These are phyloP conservation scores for Lytechinus variegatus DNA, from an alignment of 35 echinoderm and acorn worm species.

Conservation along the genomic window DNA sequence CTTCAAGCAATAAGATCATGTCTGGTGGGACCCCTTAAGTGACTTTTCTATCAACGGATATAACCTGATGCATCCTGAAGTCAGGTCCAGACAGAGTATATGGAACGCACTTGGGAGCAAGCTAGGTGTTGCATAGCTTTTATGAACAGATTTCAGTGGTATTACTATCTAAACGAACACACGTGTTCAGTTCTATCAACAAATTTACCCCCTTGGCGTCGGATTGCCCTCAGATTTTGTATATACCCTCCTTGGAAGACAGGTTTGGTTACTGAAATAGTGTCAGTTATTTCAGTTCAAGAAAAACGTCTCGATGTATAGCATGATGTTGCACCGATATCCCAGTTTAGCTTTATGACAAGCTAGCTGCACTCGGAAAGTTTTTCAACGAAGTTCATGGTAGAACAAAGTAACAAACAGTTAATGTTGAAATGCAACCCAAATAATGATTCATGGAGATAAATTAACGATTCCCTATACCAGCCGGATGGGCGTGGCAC, in stretches of 20 bases:
- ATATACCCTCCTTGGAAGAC: neutral
- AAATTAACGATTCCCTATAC: no score
- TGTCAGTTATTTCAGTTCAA: neutral
- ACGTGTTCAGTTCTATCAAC: neutral
- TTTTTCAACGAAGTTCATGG: no score
- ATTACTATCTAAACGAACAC: neutral
- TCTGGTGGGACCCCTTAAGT: neutral
- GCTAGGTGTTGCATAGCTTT: neutral
- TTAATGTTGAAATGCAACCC: no score
- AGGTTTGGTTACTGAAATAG: neutral
- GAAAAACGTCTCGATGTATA: no score
- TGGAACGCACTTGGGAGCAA: neutral
- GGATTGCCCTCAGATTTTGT: neutral
- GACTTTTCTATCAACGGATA: neutral
- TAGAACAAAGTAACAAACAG: no score
- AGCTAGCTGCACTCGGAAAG: no score
- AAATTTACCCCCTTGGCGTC: neutral
- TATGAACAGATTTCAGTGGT: neutral
- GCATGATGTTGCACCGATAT: no score
- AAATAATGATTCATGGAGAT: no score
- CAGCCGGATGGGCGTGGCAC: no score
- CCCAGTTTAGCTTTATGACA: no score
- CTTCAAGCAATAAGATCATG: neutral
- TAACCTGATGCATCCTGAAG: neutral
- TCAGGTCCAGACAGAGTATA: neutral